These are phyloP conservation scores for Odontomyia ornata DNA, from an alignment of 2,888 invertebrate species.

Conservation along the genomic window DNA sequence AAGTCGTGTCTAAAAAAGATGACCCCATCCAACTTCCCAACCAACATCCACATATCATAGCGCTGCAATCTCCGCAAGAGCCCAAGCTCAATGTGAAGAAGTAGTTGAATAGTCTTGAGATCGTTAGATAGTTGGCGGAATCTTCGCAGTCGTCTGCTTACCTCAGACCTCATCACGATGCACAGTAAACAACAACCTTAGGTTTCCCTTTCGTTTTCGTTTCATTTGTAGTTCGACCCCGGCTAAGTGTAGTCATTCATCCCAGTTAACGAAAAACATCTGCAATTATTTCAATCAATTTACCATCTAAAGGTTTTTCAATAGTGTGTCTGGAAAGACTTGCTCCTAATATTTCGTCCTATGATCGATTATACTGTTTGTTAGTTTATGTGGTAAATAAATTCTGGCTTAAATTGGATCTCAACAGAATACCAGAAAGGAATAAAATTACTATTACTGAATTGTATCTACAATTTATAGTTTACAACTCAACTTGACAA, in stretches of 20 bases:
- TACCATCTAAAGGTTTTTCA: background rate
- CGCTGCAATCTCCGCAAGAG: constrained; percentile 23
- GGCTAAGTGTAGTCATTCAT: constrained; percentile 46
- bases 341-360: background rate
- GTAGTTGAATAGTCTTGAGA: constrained; percentile 28
- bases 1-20: constrained; percentile 48
- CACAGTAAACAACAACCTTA: constrained; percentile 45
- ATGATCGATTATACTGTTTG: background rate
- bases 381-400: background rate
- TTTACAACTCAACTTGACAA: background rate
- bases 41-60: constrained; percentile 45
- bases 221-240: constrained; percentile 47
- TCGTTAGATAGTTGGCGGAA: constrained; percentile 39
- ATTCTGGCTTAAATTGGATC: constrained; percentile 16
- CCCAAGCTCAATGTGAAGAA: background rate
- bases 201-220: constrained; percentile 50
- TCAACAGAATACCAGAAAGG: background rate
- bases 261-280: constrained; percentile 25
- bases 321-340: constrained; percentile 20
- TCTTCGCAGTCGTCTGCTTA: constrained; percentile 29
- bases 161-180: constrained; percentile 43
- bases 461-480: no score
- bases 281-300: constrained; percentile 26
- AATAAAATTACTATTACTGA: no score
- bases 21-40: constrained; percentile 49